These are phyloP conservation scores for Drosophila nebulosa DNA, from an alignment of 1,140 invertebrate species.

Conservation along the genomic window DNA sequence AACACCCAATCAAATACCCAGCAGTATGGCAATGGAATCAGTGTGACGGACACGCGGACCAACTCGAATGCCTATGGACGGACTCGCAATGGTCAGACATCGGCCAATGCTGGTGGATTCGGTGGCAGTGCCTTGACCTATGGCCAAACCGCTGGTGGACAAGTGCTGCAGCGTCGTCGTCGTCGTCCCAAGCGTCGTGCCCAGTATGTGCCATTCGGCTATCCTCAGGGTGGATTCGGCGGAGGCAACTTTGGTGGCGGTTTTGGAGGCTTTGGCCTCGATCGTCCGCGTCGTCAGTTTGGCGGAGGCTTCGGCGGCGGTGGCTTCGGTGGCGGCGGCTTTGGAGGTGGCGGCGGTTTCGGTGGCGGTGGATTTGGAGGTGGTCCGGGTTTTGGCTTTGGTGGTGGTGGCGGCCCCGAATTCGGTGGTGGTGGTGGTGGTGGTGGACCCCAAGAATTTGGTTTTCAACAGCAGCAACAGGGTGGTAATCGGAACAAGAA, in stretches of 20 bases:
- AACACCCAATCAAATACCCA: conserved; percentile 49
- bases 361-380: conserved; percentile 12
- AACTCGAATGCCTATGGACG: conserved; percentile 68
- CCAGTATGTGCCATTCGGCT: conserved; percentile 63
- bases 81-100: conserved; percentile 54
- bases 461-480: conserved; percentile 8
- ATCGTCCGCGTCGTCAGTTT: conserved; percentile 51
- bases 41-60: conserved; percentile 51
- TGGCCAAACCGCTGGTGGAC: conserved; percentile 35
- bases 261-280: conserved; percentile 4
- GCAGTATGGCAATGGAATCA: conserved; percentile 47
- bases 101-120: conserved; percentile 57
- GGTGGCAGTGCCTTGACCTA: conserved; percentile 48
- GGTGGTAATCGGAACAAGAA: conserved; percentile 2
- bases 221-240: conserved; percentile 35
- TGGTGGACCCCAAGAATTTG: not conserved
- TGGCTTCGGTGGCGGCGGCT: conserved; percentile 24
- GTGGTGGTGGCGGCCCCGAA: not conserved
- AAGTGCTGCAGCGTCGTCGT: conserved; percentile 12
- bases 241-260: conserved; percentile 4
- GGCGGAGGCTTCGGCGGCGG: conserved; percentile 38
- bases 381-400: conserved; percentile 12
- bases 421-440: not conserved
- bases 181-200: conserved; percentile 61
- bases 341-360: conserved; percentile 11